These are phyloP conservation scores for Gymnoscopelus microlampas DNA, from an alignment of 2,797 vertebrate genomes.

Conservation along the genomic window DNA sequence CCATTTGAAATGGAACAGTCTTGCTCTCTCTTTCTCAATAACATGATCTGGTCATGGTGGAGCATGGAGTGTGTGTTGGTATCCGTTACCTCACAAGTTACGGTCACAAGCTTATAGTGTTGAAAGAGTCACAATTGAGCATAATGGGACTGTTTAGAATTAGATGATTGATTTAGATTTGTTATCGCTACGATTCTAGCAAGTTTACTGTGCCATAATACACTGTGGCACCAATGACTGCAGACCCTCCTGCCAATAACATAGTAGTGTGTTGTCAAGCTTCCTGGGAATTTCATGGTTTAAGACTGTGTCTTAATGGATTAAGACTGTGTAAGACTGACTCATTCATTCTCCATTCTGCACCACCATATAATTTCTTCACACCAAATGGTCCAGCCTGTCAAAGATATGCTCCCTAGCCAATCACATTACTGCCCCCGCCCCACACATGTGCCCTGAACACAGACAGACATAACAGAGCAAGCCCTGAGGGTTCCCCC, in stretches of 20 bases:
- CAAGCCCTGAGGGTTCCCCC: constrained; percentile 17
- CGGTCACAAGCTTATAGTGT: no score
- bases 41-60: no score
- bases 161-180: no score
- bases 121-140: no score
- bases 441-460: constrained; percentile 5
- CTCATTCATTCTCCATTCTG: constrained; percentile 18
- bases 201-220: no score
- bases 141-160: no score
- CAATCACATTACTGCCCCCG: constrained; percentile 40
- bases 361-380: constrained; percentile 37
- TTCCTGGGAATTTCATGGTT: background rate
- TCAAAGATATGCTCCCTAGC: constrained; percentile 14
- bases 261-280: background rate
- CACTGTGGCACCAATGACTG: no score
- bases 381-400: constrained; percentile 12
- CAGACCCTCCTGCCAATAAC: background rate
- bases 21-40: no score
- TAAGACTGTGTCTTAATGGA: background rate
- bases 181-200: no score
- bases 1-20: no score
- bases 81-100: no score
- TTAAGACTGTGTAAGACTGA: constrained; percentile 10
- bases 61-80: no score
- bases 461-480: constrained; percentile 32